phyloP scores from a whole-genome alignment of 2,797 vertebrate species.

The Meriones psammophilus region DNA sequence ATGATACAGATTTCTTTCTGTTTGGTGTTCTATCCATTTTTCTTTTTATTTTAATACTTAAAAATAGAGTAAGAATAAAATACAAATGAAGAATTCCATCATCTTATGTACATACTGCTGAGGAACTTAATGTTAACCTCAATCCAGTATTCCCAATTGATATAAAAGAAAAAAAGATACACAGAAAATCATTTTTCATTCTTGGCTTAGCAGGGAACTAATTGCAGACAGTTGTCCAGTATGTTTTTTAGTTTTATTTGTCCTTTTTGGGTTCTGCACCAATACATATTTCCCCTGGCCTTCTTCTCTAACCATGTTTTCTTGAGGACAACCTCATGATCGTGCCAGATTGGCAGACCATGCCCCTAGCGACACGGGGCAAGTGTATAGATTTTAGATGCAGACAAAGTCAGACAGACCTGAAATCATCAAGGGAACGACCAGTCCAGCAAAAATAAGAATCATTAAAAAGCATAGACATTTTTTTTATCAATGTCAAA shows the following conservation, averaged over 20 bases:
- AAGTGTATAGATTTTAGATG: neutral
- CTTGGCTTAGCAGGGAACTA: neutral
- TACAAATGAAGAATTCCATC: neutral
- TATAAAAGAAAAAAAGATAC: neutral
- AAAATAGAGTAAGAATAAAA: neutral
- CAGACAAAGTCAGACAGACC: neutral
- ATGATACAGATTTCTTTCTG: neutral
- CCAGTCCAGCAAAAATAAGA: neutral
- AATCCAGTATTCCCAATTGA: conserved; percentile 3
- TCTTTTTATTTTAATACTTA: conserved; percentile 17
- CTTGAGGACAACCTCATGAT: neutral
- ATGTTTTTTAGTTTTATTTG: neutral
- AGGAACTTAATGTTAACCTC: conserved; percentile 12
- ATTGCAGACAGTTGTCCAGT: conserved; percentile 11
- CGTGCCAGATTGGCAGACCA: neutral
- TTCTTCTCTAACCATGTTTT: neutral
- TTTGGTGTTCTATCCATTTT: neutral
- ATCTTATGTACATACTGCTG: neutral
- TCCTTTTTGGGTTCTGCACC: neutral
- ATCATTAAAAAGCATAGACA: neutral
- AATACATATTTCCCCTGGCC: neutral
- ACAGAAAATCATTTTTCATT: neutral
- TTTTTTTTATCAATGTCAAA: neutral
- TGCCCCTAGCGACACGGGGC: neutral
- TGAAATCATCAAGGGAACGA: neutral